These are phyloP conservation scores for Babyrousa celebensis DNA, from an alignment of 2,797 vertebrate species.

Conservation along the genomic window DNA sequence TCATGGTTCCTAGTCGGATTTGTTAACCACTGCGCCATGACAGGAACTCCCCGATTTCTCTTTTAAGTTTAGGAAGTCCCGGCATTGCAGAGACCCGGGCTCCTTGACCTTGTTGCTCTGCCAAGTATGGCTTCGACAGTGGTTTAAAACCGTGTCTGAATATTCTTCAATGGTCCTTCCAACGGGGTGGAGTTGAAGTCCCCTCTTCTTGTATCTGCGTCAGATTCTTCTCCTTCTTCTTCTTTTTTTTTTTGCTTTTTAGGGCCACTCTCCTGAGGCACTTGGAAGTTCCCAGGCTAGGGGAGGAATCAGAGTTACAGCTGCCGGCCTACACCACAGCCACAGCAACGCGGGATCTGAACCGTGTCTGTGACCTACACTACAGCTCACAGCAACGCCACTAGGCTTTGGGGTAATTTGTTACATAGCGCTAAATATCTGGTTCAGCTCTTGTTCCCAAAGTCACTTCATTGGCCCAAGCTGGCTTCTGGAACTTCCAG, in stretches of 20 bases:
- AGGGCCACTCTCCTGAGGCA: too few species aligned
- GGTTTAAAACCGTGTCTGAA: not conserved
- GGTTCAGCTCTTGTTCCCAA: not conserved
- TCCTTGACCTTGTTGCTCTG: conserved; percentile 8
- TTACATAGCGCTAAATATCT: not conserved
- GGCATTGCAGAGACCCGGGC: not conserved
- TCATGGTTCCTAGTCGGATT: too few species aligned
- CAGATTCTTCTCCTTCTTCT: not conserved
- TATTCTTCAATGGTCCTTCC: not conserved
- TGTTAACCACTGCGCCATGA: too few species aligned
- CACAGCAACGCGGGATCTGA: too few species aligned
- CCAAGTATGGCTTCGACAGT: not conserved
- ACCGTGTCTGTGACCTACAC: too few species aligned
- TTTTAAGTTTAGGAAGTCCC: not conserved
- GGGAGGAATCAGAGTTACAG: too few species aligned
- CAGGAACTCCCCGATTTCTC: not conserved
- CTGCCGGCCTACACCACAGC: too few species aligned
- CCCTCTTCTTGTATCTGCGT: not conserved
- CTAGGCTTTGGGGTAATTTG: conserved; percentile 16
- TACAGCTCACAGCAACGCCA: too few species aligned
- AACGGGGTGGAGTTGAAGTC: not conserved
- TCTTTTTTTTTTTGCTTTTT: too few species aligned
- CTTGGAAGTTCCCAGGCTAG: too few species aligned
- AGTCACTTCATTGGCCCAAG: conserved; percentile 15
- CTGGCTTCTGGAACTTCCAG: conserved; percentile 36